These are phyloP conservation scores for Gonioctena quinquepunctata DNA, from an alignment of 1,140 invertebrate species.

Conservation along the genomic window DNA sequence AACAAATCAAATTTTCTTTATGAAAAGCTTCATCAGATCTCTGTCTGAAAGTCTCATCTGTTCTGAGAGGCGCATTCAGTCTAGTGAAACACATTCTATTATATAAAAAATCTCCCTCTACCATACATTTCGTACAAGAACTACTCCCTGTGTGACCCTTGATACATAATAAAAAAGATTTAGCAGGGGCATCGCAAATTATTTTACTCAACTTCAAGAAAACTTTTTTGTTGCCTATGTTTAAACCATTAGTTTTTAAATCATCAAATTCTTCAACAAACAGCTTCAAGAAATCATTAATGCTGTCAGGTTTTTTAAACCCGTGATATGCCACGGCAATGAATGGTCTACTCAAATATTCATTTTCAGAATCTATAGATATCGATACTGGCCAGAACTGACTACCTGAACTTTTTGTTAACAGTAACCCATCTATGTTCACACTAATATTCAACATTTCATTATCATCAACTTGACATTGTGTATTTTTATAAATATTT, in stretches of 20 bases:
- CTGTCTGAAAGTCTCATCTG: not conserved
- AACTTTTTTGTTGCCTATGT: not conserved
- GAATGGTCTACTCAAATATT: not conserved
- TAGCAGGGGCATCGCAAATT: slow-evolving; percentile 10
- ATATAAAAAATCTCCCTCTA: not conserved
- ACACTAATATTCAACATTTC: too few relatives aligned
- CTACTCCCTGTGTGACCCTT: not conserved
- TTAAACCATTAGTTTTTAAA: not conserved
- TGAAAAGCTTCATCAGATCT: not conserved
- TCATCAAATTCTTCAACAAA: slow-evolving; percentile 10
- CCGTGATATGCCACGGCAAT: not conserved
- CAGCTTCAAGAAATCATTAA: not conserved
- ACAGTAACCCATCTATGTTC: slow-evolving; percentile 3
- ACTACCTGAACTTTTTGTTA: slow-evolving; percentile 8
- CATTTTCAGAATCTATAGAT: not conserved
- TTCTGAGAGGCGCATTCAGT: not conserved
- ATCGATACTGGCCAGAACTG: slow-evolving; percentile 1
- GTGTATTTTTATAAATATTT: too few relatives aligned
- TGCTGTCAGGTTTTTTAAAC: not conserved
- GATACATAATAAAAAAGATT: not conserved
- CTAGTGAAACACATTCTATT: not conserved
- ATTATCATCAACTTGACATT: too few relatives aligned
- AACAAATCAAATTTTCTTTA: not conserved
- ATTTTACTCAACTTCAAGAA: not conserved
- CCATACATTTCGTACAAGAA: slow-evolving; percentile 1